Evolutionary conservation across 2,113 vertebrate genomes (phyloP).

Genomic region (Ibidorhyncha struthersii): DNA sequence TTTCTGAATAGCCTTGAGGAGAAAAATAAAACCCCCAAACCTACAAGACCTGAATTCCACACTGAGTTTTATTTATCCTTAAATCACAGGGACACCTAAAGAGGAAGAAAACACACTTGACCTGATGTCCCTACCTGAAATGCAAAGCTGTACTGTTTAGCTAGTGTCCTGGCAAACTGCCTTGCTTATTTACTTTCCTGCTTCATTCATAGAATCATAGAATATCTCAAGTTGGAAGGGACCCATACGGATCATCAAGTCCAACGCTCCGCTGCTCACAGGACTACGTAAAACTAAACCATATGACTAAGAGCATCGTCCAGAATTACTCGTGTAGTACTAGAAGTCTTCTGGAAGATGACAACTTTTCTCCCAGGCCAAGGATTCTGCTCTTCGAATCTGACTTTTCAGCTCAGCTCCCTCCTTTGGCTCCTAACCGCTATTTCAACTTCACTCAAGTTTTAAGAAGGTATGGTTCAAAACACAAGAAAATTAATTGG

Average conservation of each 20-base stretch:
- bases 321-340: not conserved
- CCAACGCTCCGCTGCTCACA: not conserved
- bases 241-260: not conserved
- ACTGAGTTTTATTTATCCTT: not conserved
- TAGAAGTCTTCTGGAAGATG: not conserved
- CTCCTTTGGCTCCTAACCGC: not conserved
- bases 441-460: not conserved
- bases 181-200: not conserved
- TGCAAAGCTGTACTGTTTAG: not conserved
- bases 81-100: not conserved
- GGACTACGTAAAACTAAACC: not conserved
- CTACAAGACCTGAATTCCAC: not conserved
- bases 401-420: not conserved
- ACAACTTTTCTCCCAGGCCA: not conserved
- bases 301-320: not conserved
- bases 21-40: not conserved
- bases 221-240: not conserved
- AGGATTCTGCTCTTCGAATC: not conserved
- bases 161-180: not conserved
- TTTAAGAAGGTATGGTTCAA: not conserved
- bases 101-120: not conserved
- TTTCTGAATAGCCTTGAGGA: slow-evolving; percentile 1
- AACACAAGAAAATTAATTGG: not conserved
- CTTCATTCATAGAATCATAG: not conserved
- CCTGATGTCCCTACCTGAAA: not conserved